Conservation (phyloP, 2,113 vertebrate genomes). For the Galemys pyrenaicus region DNA sequence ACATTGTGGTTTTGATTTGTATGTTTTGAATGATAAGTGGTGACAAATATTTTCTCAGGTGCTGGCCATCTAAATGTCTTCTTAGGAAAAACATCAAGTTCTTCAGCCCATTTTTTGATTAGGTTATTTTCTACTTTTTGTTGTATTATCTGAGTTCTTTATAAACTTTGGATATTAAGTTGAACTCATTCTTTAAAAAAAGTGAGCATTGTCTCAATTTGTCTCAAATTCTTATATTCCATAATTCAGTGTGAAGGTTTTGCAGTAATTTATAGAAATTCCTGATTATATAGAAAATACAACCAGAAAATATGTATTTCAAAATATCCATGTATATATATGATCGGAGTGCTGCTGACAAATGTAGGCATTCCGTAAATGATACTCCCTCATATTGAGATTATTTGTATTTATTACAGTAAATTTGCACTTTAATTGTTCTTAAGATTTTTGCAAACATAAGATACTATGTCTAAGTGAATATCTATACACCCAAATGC, state of each 20-base stretch:
- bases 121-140: no score
- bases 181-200: neutral
- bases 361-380: neutral
- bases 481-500: neutral
- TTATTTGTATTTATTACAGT: neutral
- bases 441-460: neutral
- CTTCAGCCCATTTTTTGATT: no score
- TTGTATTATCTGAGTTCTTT: no score
- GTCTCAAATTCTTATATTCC: constrained; percentile 24
- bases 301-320: neutral
- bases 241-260: neutral
- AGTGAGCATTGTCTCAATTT: neutral
- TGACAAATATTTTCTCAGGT: no score
- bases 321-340: neutral
- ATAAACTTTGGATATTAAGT: no score
- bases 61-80: no score
- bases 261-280: neutral
- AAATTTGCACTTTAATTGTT: neutral
- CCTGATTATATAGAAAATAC: neutral
- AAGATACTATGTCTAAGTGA: neutral
- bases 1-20: no score
- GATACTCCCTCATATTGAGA: neutral
- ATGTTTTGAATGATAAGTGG: no score
- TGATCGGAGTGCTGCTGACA: neutral
- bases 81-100: no score